phyloP scores from a whole-genome alignment of 2,888 invertebrate species.

The Alloplasta piceator region DNA sequence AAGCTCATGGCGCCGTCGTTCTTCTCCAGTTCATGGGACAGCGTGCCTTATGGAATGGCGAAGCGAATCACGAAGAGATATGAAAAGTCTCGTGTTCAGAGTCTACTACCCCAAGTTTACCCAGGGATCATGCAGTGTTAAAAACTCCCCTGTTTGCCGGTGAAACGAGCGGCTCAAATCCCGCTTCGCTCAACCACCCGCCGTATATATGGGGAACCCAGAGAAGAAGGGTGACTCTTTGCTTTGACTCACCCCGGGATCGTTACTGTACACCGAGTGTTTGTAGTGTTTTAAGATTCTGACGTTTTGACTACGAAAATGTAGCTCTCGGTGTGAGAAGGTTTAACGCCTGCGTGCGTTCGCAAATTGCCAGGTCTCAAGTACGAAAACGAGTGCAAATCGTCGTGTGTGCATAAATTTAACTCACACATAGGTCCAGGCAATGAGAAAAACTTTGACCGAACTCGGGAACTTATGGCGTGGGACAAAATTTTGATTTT shows the following conservation, averaged over 20 bases:
- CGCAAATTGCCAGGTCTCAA: constrained; percentile 4
- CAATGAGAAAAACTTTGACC: too few relatives aligned
- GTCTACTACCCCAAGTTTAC: constrained; percentile 76
- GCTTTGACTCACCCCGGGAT: constrained; percentile 71
- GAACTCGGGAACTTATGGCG: too few relatives aligned
- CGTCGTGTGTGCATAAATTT: too few relatives aligned
- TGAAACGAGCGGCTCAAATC: constrained; percentile 71
- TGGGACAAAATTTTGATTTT: too few relatives aligned
- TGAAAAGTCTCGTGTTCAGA: constrained; percentile 72
- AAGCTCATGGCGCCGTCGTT: constrained; percentile 51
- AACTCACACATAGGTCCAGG: too few relatives aligned
- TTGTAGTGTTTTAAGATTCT: constrained; percentile 83
- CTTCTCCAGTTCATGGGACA: constrained; percentile 51
- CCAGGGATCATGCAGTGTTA: constrained; percentile 83
- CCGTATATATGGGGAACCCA: constrained; percentile 38
- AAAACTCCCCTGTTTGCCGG: constrained; percentile 83
- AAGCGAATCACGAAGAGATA: constrained; percentile 66
- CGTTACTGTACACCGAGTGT: constrained; percentile 81
- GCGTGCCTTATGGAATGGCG: constrained; percentile 23
- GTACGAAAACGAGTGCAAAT: constrained; percentile 20
- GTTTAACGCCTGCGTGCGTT: constrained; percentile 15
- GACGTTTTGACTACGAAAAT: constrained; percentile 81
- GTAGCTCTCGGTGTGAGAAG: constrained; percentile 53
- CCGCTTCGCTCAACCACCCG: constrained; percentile 33
- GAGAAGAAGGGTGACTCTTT: constrained; percentile 74